Base-by-base conservation (phyloP, 2,888 invertebrate species). In the Branchellion lobata region DNA sequence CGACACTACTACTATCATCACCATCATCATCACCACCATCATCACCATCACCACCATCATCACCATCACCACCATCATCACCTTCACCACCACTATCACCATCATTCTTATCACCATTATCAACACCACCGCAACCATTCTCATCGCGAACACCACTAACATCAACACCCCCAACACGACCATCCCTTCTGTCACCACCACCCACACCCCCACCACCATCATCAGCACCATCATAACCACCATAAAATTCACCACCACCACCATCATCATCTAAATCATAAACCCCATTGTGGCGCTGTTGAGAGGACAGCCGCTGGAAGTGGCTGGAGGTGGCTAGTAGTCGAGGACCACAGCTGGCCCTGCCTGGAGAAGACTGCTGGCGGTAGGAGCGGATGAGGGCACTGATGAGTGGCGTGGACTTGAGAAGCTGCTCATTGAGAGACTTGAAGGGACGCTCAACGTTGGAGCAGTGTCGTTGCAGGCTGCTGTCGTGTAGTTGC, bases 351-450 rank as follows among this genome's bases (percentile, higher is more conserved):
- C 61, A 57, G 24, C n/a, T 24, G n/a, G 61, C 21, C n/a, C 61
- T 8, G n/a, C 61, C 61, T 5, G 61, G 24, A 3, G 24, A 57
- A 5, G 61, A 57, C 61, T 57, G 61, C 21, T 57, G 61, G 11
- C 24, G 5, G 24, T 57, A 57, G 21, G 61, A 57, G n/a, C 61
- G 21, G 21, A 57, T 57, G n/a, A 57, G 61, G n/a, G 61, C 61
- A n/a, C 24, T 57, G 24, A 57, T 57, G 61, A 57, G 61, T 5
- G 61, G 61, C 3, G 61, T 57, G 61, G 61, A 57, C 61, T 57
- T 57, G 61, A 57, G 61, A 18, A 57, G 61, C n/a, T 57, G 21
- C n/a, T 57, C 61, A n/a, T 57, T 57, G 14, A 57, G 61, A 3
- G 61, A 57, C 24, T 5, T 57, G 61, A 57, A 24, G 8, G 61